Conservation (phyloP, 2,113 vertebrate species). For the Hippotragus niger region DNA sequence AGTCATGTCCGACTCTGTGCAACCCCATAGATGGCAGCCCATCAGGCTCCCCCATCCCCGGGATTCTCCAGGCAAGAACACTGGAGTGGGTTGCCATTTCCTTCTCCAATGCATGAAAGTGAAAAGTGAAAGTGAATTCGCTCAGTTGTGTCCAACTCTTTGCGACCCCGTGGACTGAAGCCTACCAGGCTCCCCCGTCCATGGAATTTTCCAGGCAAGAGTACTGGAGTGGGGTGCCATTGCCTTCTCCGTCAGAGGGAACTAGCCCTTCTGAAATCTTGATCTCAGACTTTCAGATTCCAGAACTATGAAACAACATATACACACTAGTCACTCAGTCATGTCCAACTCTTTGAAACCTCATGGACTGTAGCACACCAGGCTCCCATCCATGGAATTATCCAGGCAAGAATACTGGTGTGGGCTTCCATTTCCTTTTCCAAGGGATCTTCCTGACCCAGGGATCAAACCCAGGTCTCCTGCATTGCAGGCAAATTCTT, state of each 20-base stretch:
- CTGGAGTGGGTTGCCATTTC: too few relatives aligned
- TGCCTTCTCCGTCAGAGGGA: not conserved
- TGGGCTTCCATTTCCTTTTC: not conserved
- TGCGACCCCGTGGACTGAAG: too few relatives aligned
- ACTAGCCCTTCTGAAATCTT: not conserved
- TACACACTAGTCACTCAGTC: not conserved
- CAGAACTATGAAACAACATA: not conserved
- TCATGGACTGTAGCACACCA: not conserved
- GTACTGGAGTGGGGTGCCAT: too few relatives aligned
- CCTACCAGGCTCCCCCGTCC: too few relatives aligned
- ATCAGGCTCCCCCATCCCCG: too few relatives aligned
- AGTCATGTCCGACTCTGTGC: too few relatives aligned
- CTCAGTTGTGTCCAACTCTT: too few relatives aligned
- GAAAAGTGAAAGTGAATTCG: too few relatives aligned
- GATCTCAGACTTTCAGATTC: not conserved
- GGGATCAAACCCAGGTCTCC: not conserved
- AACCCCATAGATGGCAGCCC: too few relatives aligned
- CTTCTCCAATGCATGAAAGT: too few relatives aligned
- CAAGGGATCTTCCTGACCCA: not conserved
- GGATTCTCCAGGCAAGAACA: too few relatives aligned
- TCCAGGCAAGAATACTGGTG: not conserved
- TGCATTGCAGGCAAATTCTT: not conserved
- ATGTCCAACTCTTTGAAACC: not conserved
- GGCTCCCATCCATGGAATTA: not conserved
- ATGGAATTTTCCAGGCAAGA: too few relatives aligned